Percentiles rank a stretch among this genome's conserved stretches.
phyloP scores from a whole-genome alignment of 2,888 invertebrate species.

The Portevinia maculata region DNA sequence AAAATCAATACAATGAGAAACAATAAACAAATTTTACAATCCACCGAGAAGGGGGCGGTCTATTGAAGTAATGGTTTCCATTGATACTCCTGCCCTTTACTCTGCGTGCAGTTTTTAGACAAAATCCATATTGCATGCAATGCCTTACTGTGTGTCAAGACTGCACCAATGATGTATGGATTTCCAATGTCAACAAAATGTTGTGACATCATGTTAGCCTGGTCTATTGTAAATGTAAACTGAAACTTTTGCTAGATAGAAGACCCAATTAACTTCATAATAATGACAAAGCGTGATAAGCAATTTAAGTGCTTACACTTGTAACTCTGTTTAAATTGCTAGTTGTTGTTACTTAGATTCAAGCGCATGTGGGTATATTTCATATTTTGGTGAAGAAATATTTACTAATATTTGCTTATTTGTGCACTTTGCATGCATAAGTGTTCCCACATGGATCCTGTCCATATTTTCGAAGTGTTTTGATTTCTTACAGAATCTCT shows the following conservation, averaged over 20 bases:
- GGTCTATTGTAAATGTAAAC: conserved; percentile 6
- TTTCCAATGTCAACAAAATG: conserved; percentile 54
- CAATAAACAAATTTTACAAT: conserved; percentile 8
- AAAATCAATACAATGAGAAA: conserved; percentile 48
- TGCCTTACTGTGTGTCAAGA: conserved; percentile 58
- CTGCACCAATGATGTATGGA: conserved; percentile 49
- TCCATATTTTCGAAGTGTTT: no score
- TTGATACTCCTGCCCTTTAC: conserved; percentile 35
- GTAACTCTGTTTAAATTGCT: no score
- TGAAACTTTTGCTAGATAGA: not conserved
- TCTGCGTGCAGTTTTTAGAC: conserved; percentile 51
- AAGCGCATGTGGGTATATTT: no score
- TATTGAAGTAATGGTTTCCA: conserved; percentile 31
- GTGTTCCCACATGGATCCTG: no score
- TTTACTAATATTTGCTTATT: no score
- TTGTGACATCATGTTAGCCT: conserved; percentile 24
- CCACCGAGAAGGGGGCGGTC: not conserved
- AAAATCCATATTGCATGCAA: conserved; percentile 59
- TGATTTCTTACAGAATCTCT: no score
- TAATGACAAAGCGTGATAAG: not conserved
- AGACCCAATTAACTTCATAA: not conserved
- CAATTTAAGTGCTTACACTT: not conserved
- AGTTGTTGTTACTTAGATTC: no score
- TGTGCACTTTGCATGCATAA: no score
- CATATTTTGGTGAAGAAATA: no score